Base-by-base conservation (phyloP, 2,797 vertebrate species). In the Typhlichthys subterraneus region DNA sequence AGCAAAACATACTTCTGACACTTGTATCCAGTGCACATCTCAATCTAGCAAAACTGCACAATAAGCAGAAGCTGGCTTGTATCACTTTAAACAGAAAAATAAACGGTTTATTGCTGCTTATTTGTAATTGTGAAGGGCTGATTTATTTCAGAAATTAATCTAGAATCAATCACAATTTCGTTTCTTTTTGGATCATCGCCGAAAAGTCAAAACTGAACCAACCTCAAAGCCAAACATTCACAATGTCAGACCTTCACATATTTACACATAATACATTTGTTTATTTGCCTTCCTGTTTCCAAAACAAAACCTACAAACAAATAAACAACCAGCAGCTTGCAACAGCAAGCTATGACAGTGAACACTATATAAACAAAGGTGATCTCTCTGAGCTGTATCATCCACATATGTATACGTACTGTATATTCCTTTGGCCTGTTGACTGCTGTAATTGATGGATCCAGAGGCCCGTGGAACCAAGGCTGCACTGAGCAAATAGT, bases 381-480 rank as follows among this genome's bases (percentile, higher is more conserved):
- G 72, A 52, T 68, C 63, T 29, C 23, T 29, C 3, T 53, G 3
- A 8, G 0, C 49, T 55, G 53, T 42, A 42, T 42, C 38, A 42
- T 42, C 38, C 8, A 10, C 38, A 29, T 53, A 9, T 5, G 13
- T 45, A 29, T 4, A 42, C 38, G 2, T 42, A 42, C 9, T 42
- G 38, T 42, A 29, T 29, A 29, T 29, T 29, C 23, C 52, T 33
- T 13, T 23, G 57, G 45, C 67, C 70, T 15, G 15, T 61, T n/a
- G 69, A 50, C 62, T 46, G 66, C 48, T 54, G 10, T 45, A 19
- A 58, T 49, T 87, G 83, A 88, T 73, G 76, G 76, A 88, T 88
- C 75, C 75, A 53, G 70, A 51, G 59, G 57, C 61, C 58, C n/a
- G 13, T 57, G 77, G 81, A 81, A 83, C 72, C 79, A 80, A 85